phyloP scores from a whole-genome alignment of 2,797 vertebrate species.

The Pagetopsis macropterus region DNA sequence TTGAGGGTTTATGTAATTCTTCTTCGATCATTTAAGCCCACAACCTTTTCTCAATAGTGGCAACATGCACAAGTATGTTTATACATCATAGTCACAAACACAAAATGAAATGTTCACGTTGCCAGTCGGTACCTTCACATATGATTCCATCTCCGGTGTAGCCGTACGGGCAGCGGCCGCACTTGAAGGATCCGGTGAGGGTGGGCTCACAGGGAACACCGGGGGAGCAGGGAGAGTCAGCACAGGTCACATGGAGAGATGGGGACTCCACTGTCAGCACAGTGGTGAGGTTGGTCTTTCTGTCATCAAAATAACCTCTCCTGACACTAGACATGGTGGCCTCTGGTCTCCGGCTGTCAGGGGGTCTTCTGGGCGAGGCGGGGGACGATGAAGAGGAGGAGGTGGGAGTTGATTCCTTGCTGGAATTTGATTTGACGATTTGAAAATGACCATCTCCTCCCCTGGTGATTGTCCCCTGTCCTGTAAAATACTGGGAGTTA shows the following conservation, averaged over 20 bases:
- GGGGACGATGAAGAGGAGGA: constrained; percentile 48
- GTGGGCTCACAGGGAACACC: constrained; percentile 85
- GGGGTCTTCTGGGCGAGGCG: constrained; percentile 47
- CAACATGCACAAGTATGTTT: no score
- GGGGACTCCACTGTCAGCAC: constrained; percentile 39
- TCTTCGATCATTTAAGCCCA: not conserved
- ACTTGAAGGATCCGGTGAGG: constrained; percentile 76
- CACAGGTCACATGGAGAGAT: constrained; percentile 73
- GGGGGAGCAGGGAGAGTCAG: constrained; percentile 85
- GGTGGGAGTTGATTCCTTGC: constrained; percentile 38
- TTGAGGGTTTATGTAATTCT: not conserved
- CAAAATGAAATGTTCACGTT: not conserved
- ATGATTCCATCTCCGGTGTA: constrained; percentile 87
- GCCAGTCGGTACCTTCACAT: constrained; percentile 84
- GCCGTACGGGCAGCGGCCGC: constrained; percentile 86
- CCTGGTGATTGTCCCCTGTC: constrained; percentile 47
- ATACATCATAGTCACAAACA: not conserved
- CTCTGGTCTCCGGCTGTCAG: constrained; percentile 57
- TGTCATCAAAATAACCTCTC: constrained; percentile 39
- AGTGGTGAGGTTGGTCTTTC: constrained; percentile 51
- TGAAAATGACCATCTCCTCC: constrained; percentile 46
- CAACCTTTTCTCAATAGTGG: not conserved
- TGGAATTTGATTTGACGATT: constrained; percentile 49
- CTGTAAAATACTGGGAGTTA: constrained; percentile 81
- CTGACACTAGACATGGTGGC: constrained; percentile 28